Evolutionary conservation across 2,113 vertebrate species (phyloP).

Genomic region (Pao palembangensis): DNA sequence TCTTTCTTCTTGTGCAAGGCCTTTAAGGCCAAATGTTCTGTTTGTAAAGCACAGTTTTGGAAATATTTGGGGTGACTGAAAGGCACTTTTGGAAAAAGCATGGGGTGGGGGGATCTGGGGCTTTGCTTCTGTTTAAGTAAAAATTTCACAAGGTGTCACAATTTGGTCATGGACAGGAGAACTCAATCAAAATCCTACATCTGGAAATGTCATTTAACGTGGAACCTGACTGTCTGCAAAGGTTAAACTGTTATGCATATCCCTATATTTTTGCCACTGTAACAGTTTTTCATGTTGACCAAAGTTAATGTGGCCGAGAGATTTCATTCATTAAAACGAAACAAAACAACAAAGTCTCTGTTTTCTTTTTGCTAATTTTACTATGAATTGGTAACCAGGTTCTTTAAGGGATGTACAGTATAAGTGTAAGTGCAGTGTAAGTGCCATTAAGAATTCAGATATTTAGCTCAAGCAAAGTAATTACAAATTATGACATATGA

Average conservation of each 20-base stretch:
- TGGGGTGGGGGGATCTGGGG: too few species aligned
- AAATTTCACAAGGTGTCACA: conserved; percentile 10
- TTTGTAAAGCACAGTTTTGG: conserved; percentile 36
- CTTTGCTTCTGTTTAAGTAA: too few species aligned
- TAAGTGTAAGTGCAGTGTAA: too few species aligned
- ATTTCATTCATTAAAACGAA: conserved; percentile 57
- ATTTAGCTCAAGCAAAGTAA: too few species aligned
- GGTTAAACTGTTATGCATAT: conserved; percentile 12
- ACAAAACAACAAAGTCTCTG: too few species aligned
- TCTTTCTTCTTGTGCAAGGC: conserved; percentile 40
- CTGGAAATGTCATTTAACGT: conserved; percentile 16
- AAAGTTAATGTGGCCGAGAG: conserved; percentile 49
- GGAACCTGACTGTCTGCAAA: conserved; percentile 17
- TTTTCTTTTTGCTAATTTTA: too few species aligned
- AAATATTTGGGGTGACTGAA: conserved; percentile 30
- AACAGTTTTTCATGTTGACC: conserved; percentile 59
- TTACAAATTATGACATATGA: too few species aligned
- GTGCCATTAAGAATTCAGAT: too few species aligned
- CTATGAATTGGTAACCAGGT: too few species aligned
- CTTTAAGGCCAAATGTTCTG: conserved; percentile 29
- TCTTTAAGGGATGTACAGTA: too few species aligned
- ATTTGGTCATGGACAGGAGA: conserved; percentile 6
- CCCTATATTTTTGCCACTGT: conserved; percentile 31
- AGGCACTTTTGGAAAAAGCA: conserved; percentile 5
- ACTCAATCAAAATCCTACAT: background rate